Evolutionary conservation across 2,888 invertebrate genomes (phyloP).

Genomic region (Spilosoma lubricipeda): DNA sequence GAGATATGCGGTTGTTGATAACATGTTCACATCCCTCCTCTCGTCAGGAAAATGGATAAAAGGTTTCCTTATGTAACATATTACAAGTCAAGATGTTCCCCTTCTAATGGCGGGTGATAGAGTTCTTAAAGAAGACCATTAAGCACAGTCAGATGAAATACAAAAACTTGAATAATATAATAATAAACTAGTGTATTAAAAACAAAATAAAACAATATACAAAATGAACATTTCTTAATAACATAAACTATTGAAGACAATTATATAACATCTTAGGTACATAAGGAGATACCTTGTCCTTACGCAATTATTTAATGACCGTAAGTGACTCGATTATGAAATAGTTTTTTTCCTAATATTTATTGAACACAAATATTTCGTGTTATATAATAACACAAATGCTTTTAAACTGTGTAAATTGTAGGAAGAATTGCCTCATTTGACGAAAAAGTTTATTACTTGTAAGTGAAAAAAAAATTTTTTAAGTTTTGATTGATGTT

Average conservation of each 20-base stretch:
- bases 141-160: background rate
- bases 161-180: background rate
- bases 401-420: background rate
- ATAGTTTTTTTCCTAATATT: background rate
- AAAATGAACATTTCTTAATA: no score
- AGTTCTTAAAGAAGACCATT: background rate
- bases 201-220: no score
- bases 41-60: background rate
- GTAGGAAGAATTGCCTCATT: background rate
- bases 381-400: background rate
- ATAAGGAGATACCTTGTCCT: background rate
- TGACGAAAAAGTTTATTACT: background rate
- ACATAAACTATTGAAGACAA: background rate
- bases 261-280: background rate
- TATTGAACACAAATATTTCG: background rate
- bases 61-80: background rate
- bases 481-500: no score
- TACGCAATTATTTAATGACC: background rate
- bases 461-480: background rate
- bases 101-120: background rate
- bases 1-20: background rate
- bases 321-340: background rate
- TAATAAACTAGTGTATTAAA: background rate
- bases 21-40: background rate
- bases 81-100: background rate